Conservation (phyloP, 1,140 invertebrate genomes). For the Drosophila mojavensis region DNA sequence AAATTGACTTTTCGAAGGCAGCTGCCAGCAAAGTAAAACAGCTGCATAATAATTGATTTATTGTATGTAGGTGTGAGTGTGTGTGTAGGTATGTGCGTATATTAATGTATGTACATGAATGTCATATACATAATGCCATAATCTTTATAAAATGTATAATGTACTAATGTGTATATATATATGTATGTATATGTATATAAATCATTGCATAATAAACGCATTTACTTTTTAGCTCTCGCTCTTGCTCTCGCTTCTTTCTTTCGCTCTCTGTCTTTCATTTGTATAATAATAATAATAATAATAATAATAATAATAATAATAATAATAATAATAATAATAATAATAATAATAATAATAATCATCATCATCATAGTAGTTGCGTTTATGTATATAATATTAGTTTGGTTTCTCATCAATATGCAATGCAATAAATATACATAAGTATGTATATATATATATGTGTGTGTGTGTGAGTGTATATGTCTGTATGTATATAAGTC, state of each 20-base stretch:
- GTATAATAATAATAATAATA: conserved; percentile 30
- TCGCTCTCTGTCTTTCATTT: conserved; percentile 21
- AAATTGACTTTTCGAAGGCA: conserved; percentile 65
- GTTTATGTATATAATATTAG: conserved; percentile 63
- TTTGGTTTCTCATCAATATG: conserved; percentile 28
- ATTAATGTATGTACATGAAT: conserved; percentile 63
- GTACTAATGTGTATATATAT: conserved; percentile 48
- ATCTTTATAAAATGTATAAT: conserved; percentile 54
- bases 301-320: conserved; percentile 49
- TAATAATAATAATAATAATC: conserved; percentile 34
- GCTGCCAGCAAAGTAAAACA: conserved; percentile 7
- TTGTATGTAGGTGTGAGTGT: conserved; percentile 37
- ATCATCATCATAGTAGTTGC: conserved; percentile 58
- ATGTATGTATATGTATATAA: conserved; percentile 17
- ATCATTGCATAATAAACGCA: conserved; percentile 71
- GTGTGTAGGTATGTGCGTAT: conserved; percentile 33
- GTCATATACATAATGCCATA: conserved; percentile 73
- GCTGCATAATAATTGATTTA: not conserved
- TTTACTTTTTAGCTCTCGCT: not conserved
- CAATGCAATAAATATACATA: conserved; percentile 68
- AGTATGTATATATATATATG: conserved; percentile 20
- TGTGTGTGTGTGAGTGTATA: conserved; percentile 32
- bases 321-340: conserved; percentile 38
- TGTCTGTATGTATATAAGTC: conserved; percentile 10
- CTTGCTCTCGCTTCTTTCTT: too few relatives aligned